Evolutionary conservation across 2,888 invertebrate species (phyloP).

Genomic region (Alentia gelatinosa): DNA sequence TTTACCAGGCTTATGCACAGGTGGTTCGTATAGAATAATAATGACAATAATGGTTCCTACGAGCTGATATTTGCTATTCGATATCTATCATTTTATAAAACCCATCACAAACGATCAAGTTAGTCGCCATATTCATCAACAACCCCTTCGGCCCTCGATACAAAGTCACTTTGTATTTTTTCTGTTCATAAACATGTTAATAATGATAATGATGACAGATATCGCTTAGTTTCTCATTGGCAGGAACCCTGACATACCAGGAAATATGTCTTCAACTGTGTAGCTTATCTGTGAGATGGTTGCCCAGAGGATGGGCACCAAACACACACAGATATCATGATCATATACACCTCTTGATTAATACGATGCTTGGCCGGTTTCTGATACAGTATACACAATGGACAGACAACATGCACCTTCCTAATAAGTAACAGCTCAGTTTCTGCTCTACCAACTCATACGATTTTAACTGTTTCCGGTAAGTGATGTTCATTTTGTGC

Average conservation of each 20-base stretch:
- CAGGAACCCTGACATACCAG: background rate
- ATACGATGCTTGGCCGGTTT: constrained; percentile 22
- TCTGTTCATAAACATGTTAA: background rate
- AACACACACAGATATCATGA: background rate
- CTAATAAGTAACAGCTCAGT: too few species aligned
- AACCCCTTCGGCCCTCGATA: background rate
- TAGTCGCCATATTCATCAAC: background rate
- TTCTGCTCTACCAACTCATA: too few species aligned
- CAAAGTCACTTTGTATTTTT: background rate
- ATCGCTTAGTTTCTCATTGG: background rate
- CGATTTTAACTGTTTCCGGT: too few species aligned
- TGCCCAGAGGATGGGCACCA: background rate
- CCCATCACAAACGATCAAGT: constrained; percentile 8
- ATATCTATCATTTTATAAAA: background rate
- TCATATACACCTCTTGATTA: background rate
- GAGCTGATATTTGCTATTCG: background rate
- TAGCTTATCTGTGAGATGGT: background rate
- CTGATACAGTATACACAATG: background rate
- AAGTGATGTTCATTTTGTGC: too few species aligned
- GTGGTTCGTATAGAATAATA: too few species aligned
- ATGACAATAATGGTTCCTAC: background rate
- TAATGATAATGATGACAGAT: background rate
- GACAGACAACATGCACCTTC: background rate
- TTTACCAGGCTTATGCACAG: too few species aligned
- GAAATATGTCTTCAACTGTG: background rate